phyloP scores from a whole-genome alignment of 1,140 invertebrate genomes.

The Oryzaephilus surinamensis region DNA sequence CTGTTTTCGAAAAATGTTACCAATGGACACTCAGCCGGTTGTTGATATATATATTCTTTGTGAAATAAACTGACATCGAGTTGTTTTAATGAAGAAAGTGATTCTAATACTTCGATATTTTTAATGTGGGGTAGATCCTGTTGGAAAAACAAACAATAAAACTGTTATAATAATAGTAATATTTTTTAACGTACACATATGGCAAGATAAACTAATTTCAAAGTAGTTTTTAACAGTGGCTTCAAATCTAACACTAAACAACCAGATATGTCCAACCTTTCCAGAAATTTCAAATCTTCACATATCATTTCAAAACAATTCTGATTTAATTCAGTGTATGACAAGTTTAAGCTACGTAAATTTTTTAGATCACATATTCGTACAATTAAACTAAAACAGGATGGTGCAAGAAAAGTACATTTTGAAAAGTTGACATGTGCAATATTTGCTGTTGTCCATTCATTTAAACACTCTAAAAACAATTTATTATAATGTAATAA shows the following conservation, averaged over 20 bases:
- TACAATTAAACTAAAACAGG: slow-evolving; percentile 39
- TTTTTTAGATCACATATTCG: slow-evolving; percentile 47
- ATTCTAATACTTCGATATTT: slow-evolving; percentile 46
- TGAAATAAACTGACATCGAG: slow-evolving; percentile 30
- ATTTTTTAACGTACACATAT: slow-evolving; percentile 23
- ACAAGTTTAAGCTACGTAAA: slow-evolving; percentile 57
- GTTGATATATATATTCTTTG: slow-evolving; percentile 30
- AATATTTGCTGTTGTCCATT: slow-evolving; percentile 62
- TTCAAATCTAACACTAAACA: slow-evolving; percentile 58
- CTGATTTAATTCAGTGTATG: slow-evolving; percentile 61
- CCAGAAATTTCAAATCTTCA: slow-evolving; percentile 55
- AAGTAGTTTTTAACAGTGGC: slow-evolving; percentile 36
- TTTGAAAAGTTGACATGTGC: slow-evolving; percentile 53
- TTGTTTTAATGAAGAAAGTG: slow-evolving; percentile 45
- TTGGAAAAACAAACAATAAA: slow-evolving; percentile 7
- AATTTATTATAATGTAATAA: background rate
- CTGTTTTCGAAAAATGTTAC: slow-evolving; percentile 42
- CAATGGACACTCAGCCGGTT: slow-evolving; percentile 28
- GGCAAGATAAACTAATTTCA: slow-evolving; percentile 16
- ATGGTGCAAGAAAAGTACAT: slow-evolving; percentile 51
- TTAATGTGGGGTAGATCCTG: slow-evolving; percentile 23
- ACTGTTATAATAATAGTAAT: background rate
- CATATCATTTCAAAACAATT: slow-evolving; percentile 57
- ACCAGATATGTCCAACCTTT: slow-evolving; percentile 60
- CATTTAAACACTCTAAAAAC: slow-evolving; percentile 50